Evolutionary conservation across 2,888 invertebrate genomes (phyloP), one percentile per base, ranked within the genome.

Genomic region (Archips crataeganus): DNA sequence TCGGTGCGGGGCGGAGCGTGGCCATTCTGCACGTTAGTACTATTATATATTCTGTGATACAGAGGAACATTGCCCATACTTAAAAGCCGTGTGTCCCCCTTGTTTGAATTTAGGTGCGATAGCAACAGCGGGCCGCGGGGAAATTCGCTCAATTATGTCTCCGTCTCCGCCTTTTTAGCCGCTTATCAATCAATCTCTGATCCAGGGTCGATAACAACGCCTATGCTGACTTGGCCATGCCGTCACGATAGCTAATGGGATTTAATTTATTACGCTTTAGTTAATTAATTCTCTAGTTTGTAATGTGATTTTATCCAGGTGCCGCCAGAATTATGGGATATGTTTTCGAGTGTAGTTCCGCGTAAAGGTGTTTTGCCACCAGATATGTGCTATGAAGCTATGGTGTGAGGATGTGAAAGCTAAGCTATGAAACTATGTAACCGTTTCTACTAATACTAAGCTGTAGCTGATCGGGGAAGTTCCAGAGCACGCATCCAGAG

Each of bases 181-280:
- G 88, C 90, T 93, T 93, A 93, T 91, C 92, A 91, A 92, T 91
- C 91, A 92, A 94, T 94, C 92, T 93, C 82, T 83, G 92, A 93
- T 93, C 84, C 80, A 72, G 84, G 83, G 80, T 81, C 82, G 92
- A 92, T 93, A 92, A 87, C 84, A 85, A 85, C 87, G 83, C 84
- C 85, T 85, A 82, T 86, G 84, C 86, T 85, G 87, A 77, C 79
- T 77, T 78, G 70, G 76, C 1, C 39, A 39, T 39, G 39, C 49
- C 75, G 65, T 67, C 76, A 78, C 78, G 74, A 78, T 79, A 75
- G 79, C 82, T 81, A 83, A 75, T 86, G 83, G 88, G 87, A 88
- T 80, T 84, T 77, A 76, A 84, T 82, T 86, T 91, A 90, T 90
- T 89, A 85, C 82, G 36, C 39, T 67, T 63, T 42, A 63, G 80